phyloP scores from a whole-genome alignment of 2,113 vertebrate species.

The Ellobius talpinus region DNA sequence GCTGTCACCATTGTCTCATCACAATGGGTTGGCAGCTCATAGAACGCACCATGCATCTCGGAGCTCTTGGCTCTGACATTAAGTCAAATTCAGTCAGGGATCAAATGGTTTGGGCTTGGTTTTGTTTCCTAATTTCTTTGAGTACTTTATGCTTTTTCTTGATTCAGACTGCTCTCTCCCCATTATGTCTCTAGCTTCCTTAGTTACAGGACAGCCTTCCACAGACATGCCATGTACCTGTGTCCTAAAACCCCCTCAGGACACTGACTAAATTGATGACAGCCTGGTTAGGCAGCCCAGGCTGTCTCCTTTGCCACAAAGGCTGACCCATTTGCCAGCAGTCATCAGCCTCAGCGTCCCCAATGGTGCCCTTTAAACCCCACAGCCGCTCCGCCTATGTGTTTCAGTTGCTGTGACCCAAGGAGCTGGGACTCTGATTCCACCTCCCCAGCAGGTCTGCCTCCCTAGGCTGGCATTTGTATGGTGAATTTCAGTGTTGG shows the following conservation, averaged over 20 bases:
- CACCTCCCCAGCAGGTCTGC: accelerated
- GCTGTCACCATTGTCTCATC: background rate
- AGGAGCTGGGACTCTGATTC: background rate
- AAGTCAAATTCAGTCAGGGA: background rate
- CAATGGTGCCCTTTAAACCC: background rate
- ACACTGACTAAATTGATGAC: background rate
- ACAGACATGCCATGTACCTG: too few species aligned
- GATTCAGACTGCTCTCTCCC: background rate
- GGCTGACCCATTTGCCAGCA: too few species aligned
- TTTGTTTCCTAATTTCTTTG: background rate
- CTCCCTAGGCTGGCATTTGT: background rate
- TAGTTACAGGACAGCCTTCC: background rate
- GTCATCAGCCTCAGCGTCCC: background rate
- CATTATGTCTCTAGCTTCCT: background rate
- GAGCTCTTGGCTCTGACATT: slow-evolving; percentile 28
- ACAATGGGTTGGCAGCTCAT: background rate
- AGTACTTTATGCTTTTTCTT: background rate
- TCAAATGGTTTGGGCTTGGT: background rate
- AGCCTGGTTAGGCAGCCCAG: background rate
- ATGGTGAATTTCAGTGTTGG: background rate
- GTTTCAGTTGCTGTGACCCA: background rate
- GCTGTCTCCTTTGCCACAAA: background rate
- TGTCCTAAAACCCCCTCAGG: background rate
- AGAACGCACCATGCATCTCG: background rate
- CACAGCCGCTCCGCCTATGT: accelerated